Evolutionary conservation across 2,113 vertebrate species (phyloP).

Genomic region (Danionella cerebrum): DNA sequence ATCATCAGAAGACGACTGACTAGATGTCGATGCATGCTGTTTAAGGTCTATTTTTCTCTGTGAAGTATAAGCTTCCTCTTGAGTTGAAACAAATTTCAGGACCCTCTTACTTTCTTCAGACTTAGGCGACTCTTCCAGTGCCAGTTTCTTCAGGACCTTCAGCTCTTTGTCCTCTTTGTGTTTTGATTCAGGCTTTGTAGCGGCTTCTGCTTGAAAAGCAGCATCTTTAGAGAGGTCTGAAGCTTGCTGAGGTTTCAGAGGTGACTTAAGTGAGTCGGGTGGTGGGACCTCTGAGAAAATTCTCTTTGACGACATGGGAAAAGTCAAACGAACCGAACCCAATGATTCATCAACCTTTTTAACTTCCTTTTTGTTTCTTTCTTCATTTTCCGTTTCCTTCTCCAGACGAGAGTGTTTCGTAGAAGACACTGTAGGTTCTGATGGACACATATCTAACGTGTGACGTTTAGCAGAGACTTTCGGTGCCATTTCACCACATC

Average conservation of each 20-base stretch:
- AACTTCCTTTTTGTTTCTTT: conserved; percentile 22
- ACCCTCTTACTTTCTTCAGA: conserved; percentile 32
- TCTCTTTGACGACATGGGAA: conserved; percentile 13
- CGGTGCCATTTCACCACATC: background rate
- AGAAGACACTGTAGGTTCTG: conserved; percentile 11
- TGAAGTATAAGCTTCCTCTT: conserved; percentile 2
- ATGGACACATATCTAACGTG: background rate
- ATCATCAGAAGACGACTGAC: conserved; percentile 55
- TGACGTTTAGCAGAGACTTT: background rate
- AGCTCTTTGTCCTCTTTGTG: conserved; percentile 44
- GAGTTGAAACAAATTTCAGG: conserved; percentile 19
- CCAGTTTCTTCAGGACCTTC: background rate
- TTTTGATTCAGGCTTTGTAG: conserved; percentile 50
- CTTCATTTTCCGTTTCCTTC: conserved; percentile 25
- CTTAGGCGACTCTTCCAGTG: conserved; percentile 19
- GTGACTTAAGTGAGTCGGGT: conserved; percentile 23
- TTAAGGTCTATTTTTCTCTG: conserved; percentile 1
- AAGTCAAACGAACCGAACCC: conserved; percentile 12
- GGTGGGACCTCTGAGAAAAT: conserved; percentile 38
- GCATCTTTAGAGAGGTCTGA: conserved; percentile 12
- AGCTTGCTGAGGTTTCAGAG: conserved; percentile 27
- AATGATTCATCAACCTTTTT: background rate
- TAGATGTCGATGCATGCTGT: conserved; percentile 24
- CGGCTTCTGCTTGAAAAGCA: conserved; percentile 27
- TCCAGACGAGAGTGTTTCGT: conserved; percentile 13